Base-by-base conservation (phyloP, 92 coral and sea anemone species). In the Zoanthus solanderi region DNA sequence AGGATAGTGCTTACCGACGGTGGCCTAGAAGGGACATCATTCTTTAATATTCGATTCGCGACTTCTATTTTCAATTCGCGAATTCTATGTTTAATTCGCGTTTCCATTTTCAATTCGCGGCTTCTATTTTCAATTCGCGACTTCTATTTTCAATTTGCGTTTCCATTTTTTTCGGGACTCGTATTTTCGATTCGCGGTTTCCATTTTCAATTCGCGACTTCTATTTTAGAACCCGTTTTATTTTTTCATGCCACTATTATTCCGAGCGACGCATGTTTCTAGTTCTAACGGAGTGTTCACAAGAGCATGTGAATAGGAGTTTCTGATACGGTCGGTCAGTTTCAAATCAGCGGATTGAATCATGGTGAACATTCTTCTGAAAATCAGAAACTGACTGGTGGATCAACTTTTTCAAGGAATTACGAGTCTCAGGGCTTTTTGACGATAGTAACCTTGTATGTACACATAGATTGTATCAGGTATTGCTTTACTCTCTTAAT, bases 341-440 rank as follows among this genome's bases (percentile, higher is more conserved):
- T 74, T 37, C 56, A 23, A 74, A 14, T 74, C 78, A 74, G 56
- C 18, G 78, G 56, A 74, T 74, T 74, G 78, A 74, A 48, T 46
- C 78, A n/a, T 74, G 78, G 78, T 74, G 57, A 57, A 44, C 78
- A 17, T 44, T 74, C 50, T 75, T 44, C 53, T 57, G 60, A 42
- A 76, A 76, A 48, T n/a, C 80, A 0, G 80, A 45, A 53, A 76
- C 80, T 76, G 80, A 53, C 60, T 76, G 80, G 80, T 76, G 80
- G 63, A 50, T 76, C 80, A 76, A 76, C 42, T 75, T 46, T 16
- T 76, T 48, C 60, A 48, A 47, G 34, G 80, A 50, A 50, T 76
- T 76, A 53, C 54, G 80, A 76, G 80, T 47, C 30, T 76, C 65
- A 5, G 80, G 80, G 37, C 80, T 45, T 47, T 48, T 76, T 76